Base-by-base conservation (phyloP, 2,797 vertebrate species). In the Lacerta agilis region DNA sequence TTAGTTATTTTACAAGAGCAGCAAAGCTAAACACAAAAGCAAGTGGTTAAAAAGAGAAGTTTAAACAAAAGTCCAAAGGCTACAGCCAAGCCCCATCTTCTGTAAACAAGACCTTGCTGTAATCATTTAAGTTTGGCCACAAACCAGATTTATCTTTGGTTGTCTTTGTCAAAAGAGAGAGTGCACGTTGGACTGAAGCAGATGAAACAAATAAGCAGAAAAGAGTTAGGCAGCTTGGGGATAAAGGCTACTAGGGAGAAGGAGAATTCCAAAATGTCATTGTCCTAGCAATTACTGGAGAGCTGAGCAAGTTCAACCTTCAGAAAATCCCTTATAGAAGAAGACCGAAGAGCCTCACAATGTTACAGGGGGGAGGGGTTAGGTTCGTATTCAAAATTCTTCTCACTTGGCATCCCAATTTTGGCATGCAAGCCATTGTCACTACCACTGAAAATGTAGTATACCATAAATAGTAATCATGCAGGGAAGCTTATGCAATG, bases 1-100 rank as follows among this genome's bases (percentile, higher is more conserved):
- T 92, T 96, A 96, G 97, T 97, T 97, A 95, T 96, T 97, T 96
- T 96, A 96, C 93, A 91, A 94, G 89, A 90, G 80, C 90, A 94
- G 94, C 90, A 96, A 97, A 96, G 87, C 94, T 95, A 96, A 97
- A 97, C 94, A 96, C 64, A 94, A 94, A 95, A 90, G 92, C 86
- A 73, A 93, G 95, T 92, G 93, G 92, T 96, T 97, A 95, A 94
- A 96, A 93, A 91, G 96, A 95, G 94, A 96, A 96, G 96, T 96
- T 97, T 93, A 95, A 97, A 97, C 96, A 96, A 96, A 96, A 96
- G 93, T 91, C 91, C 91, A 93, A 94, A 94, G 95, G 86, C 91
- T 92, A 93, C 90, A 90, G 93, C 91, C 88, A 78, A 96, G 93
- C 91, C 90, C 89, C 95, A 84, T 94, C 92, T 96, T 96, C 92